These are phyloP conservation scores for Bombus superbus DNA, from an alignment of 1,140 invertebrate genomes.

Conservation along the genomic window DNA sequence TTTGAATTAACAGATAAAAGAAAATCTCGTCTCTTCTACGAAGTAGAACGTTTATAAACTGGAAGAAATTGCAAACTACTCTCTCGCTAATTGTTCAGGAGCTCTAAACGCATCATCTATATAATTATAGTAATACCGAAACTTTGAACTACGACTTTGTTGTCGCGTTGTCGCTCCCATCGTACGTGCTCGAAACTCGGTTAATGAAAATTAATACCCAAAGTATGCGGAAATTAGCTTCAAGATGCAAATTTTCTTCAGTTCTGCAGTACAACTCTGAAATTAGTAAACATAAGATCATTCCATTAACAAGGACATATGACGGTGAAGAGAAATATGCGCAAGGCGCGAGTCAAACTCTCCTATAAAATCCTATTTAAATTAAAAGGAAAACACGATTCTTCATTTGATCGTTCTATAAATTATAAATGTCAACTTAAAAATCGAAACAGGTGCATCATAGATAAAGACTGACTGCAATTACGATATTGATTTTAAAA, in stretches of 20 bases:
- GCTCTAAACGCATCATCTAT: not conserved
- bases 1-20: not conserved
- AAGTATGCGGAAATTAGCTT: conserved; percentile 4
- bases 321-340: too few species aligned
- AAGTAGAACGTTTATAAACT: not conserved
- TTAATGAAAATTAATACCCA: conserved; percentile 27
- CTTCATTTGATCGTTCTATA: too few species aligned
- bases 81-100: not conserved
- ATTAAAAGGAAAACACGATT: too few species aligned
- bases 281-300: conserved; percentile 1
- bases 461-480: too few species aligned
- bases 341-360: too few species aligned
- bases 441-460: too few species aligned
- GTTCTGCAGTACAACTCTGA: not conserved
- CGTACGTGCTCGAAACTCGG: not conserved
- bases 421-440: too few species aligned
- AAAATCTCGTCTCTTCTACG: not conserved
- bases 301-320: too few species aligned
- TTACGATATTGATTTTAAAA: too few species aligned
- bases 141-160: not conserved
- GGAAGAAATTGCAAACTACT: not conserved
- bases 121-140: not conserved
- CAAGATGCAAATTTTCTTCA: not conserved
- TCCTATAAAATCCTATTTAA: too few species aligned
- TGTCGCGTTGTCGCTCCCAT: not conserved